phyloP scores from a whole-genome alignment of 1,140 invertebrate genomes.

The Chironomus striatipennis region DNA sequence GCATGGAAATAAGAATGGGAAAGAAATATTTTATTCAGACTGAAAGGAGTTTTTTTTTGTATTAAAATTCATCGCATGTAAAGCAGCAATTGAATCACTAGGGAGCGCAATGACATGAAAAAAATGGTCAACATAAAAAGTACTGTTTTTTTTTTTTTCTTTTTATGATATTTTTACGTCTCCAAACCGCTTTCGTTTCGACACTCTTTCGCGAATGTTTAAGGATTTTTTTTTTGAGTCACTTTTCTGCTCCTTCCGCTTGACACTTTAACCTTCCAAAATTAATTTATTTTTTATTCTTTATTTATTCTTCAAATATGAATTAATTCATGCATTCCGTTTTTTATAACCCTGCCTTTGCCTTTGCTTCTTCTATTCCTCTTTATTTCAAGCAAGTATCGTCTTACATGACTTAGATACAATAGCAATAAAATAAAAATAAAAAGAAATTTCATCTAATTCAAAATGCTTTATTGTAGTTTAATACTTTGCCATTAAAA shows the following conservation, averaged over 20 bases:
- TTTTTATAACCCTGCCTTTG: too few relatives aligned
- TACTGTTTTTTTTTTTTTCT: background rate
- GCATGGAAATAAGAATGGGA: too few relatives aligned
- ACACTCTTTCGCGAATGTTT: background rate
- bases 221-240: background rate
- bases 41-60: background rate
- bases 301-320: too few relatives aligned
- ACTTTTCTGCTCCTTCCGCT: too few relatives aligned
- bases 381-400: too few relatives aligned
- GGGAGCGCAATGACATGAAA: background rate
- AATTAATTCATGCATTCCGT: too few relatives aligned
- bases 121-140: constrained; percentile 1
- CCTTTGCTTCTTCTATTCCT: too few relatives aligned
- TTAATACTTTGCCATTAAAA: background rate
- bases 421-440: too few relatives aligned
- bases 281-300: too few relatives aligned
- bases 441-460: background rate
- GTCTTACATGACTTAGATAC: too few relatives aligned
- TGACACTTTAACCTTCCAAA: too few relatives aligned
- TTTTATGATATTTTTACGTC: background rate
- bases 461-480: background rate
- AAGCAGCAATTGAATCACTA: background rate
- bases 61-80: constrained; percentile 1
- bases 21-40: background rate
- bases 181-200: background rate